A percentile compares a stretch with the other conserved stretches of the same genome.
These are phyloP conservation scores for Neopelma chrysocephalum DNA, from an alignment of 2,797 vertebrate genomes.

Conservation along the genomic window DNA sequence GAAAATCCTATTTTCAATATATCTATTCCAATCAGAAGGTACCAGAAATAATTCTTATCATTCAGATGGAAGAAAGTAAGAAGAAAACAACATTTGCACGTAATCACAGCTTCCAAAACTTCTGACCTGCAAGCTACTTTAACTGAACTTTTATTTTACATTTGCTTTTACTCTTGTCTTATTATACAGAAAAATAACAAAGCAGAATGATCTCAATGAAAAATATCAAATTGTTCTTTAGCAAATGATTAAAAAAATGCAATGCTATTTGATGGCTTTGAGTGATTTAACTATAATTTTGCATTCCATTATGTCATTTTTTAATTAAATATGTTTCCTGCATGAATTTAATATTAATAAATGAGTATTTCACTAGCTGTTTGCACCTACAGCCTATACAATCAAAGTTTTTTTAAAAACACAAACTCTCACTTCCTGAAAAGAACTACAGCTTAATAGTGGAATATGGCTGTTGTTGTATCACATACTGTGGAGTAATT, in stretches of 20 bases:
- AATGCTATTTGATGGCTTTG: neutral
- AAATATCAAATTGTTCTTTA: neutral
- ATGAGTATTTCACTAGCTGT: neutral
- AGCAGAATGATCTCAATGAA: neutral
- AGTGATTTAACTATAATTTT: neutral
- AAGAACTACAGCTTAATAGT: neutral
- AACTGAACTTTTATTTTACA: neutral
- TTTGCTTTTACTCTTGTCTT: neutral
- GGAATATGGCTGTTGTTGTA: neutral
- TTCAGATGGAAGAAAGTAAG: neutral
- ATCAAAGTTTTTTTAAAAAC: neutral
- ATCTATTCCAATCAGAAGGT: neutral
- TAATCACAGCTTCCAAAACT: neutral
- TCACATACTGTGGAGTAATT: slow-evolving; percentile 39
- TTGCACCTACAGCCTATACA: neutral
- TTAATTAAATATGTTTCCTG: neutral
- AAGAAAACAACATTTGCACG: neutral
- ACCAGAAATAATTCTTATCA: neutral
- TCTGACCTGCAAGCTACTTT: neutral
- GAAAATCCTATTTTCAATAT: neutral
- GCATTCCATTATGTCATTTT: neutral
- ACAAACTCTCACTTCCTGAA: neutral
- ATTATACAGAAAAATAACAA: neutral
- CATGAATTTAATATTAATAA: neutral
- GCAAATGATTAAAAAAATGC: neutral